Evolutionary conservation across 2,113 vertebrate genomes (phyloP).

Genomic region (Xyliphius kryptos): DNA sequence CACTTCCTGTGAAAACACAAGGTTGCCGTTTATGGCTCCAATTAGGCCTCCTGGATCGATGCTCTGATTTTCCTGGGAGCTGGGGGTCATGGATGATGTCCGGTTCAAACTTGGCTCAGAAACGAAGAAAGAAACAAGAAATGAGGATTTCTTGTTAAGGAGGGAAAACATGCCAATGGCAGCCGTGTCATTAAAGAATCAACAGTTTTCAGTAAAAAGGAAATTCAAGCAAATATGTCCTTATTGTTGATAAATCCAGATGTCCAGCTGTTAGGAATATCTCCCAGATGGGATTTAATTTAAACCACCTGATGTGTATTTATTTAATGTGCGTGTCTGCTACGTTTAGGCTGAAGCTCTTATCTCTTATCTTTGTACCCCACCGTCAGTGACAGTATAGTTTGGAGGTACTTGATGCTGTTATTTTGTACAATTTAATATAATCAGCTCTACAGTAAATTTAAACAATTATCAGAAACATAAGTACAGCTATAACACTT

Average conservation of each 20-base stretch:
- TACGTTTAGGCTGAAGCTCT: too few relatives aligned
- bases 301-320: too few relatives aligned
- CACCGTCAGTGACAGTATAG: too few relatives aligned
- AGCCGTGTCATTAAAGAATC: slow-evolving; percentile 10
- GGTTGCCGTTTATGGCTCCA: slow-evolving; percentile 47
- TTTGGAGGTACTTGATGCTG: too few relatives aligned
- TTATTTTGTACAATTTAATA: too few relatives aligned
- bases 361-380: too few relatives aligned
- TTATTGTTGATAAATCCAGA: background rate
- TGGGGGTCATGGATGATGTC: background rate
- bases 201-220: background rate
- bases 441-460: too few relatives aligned
- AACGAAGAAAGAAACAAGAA: background rate
- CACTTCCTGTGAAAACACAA: slow-evolving; percentile 67
- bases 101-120: slow-evolving; percentile 7
- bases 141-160: slow-evolving; percentile 1
- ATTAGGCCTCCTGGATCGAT: slow-evolving; percentile 57
- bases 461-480: too few relatives aligned
- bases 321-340: too few relatives aligned
- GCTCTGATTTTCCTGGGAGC: slow-evolving; percentile 1
- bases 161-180: background rate
- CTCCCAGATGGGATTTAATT: slow-evolving; percentile 3
- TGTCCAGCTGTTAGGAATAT: background rate
- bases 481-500: too few relatives aligned
- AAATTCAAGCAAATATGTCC: background rate